phyloP scores from a whole-genome alignment of 2,888 invertebrate species.

The Aleiodes alternator region DNA sequence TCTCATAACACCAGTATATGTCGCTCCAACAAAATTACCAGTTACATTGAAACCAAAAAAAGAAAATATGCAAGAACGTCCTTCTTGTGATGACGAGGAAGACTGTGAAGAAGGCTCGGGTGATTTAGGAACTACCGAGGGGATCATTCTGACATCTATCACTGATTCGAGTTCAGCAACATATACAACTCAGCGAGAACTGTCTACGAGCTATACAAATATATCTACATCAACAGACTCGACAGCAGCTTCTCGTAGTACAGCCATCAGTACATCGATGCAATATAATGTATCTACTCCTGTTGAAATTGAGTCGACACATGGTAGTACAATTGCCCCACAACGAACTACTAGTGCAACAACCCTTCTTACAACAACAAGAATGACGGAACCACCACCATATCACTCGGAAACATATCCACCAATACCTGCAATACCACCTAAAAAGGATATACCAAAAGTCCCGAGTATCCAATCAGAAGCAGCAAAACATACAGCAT shows the following conservation, averaged over 20 bases:
- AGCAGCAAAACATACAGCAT: conserved; percentile 84
- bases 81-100: conserved; percentile 89
- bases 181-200: conserved; percentile 69
- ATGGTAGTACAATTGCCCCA: conserved; percentile 67
- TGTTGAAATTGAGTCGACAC: conserved; percentile 65
- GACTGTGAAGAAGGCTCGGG: conserved; percentile 91
- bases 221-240: conserved; percentile 65
- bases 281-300: conserved; percentile 67
- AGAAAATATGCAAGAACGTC: conserved; percentile 66
- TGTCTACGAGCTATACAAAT: conserved; percentile 67
- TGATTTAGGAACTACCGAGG: conserved; percentile 82
- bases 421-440: conserved; percentile 72
- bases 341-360: conserved; percentile 65
- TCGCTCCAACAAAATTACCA: conserved; percentile 86
- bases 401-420: conserved; percentile 69
- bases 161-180: conserved; percentile 71
- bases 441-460: conserved; percentile 65
- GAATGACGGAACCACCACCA: conserved; percentile 72
- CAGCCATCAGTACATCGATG: conserved; percentile 66
- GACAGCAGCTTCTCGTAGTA: conserved; percentile 62
- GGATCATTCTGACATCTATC: conserved; percentile 74
- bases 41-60: conserved; percentile 70
- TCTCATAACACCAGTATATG: conserved; percentile 94
- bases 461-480: conserved; percentile 79
- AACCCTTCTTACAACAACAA: conserved; percentile 66